phyloP scores from a whole-genome alignment of 2,888 invertebrate genomes.

The Yponomeuta sedellus region DNA sequence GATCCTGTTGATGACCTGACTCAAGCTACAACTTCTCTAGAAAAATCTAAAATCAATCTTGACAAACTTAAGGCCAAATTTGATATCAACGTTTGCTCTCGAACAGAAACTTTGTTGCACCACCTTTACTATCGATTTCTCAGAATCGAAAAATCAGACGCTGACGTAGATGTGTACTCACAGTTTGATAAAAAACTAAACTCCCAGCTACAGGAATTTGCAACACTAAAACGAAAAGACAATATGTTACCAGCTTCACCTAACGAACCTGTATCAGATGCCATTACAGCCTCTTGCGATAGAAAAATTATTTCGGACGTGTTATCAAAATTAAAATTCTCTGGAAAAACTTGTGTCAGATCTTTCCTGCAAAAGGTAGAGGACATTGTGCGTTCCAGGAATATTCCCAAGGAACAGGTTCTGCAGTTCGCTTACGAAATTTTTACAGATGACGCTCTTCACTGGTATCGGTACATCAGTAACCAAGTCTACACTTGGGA shows the following conservation, averaged over 20 bases:
- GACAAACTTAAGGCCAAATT: not conserved
- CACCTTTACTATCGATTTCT: not conserved
- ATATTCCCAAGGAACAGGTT: not conserved
- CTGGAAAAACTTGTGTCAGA: constrained; percentile 16
- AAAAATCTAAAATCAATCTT: not conserved
- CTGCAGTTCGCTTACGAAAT: constrained; percentile 15
- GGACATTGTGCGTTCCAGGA: constrained; percentile 3
- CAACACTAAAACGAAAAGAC: too few species aligned
- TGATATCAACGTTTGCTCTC: not conserved
- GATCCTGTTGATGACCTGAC: not conserved
- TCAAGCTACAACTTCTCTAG: not conserved
- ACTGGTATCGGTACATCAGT: constrained; percentile 15
- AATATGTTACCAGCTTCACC: too few species aligned
- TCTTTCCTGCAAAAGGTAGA: constrained; percentile 9
- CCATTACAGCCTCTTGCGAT: constrained; percentile 4
- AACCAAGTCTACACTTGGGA: constrained; percentile 13
- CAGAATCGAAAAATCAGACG: not conserved
- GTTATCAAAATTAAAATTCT: constrained; percentile 1
- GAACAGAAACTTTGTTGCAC: not conserved
- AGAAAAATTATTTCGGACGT: constrained; percentile 4
- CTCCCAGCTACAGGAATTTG: too few species aligned
- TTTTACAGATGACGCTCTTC: constrained; percentile 18
- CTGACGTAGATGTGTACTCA: not conserved
- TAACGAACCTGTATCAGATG: not conserved
- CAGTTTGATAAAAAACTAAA: not conserved